Base-by-base conservation (phyloP, 1,140 invertebrate species). In the Globodera rostochiensis region DNA sequence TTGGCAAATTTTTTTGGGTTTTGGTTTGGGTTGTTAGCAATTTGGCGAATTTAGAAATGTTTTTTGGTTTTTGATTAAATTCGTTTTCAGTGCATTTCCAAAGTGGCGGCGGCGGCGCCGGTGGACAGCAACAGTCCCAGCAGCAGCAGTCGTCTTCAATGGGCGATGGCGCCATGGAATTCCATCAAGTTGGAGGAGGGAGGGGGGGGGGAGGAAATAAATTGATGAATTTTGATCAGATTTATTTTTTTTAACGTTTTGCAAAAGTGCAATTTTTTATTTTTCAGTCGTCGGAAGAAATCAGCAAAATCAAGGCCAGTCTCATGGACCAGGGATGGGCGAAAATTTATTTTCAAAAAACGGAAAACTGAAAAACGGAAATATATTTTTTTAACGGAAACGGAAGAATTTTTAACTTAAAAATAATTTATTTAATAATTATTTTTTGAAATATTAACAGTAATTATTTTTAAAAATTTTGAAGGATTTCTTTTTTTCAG, bases 241-340 rank as follows among this genome's bases (percentile, higher is more conserved):
- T 36, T 36, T 36, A 36, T 36, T 36, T 36, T 36, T 36, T 36
- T 25, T 1, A 25, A 25, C 25, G n/a, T 25, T 25, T 25, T 25
- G 25, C 25, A 25, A 25, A 25, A 25, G 25, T 25, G 25, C 25
- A 36, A 36, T 36, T 36, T 36, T 3, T 36, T 36, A 53, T 53
- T 57, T 79, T 82, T 80, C 69, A 83, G 81, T 60, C 57, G 9
- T 0, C 74, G n/a, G 77, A 80, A 50, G 81, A 80, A 53, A 82
- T 82, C 45, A 80, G 77, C 50, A 82, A 82, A 75, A 82, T 82
- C 21, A 82, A 82, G 64, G 81, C 81, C 64, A 74, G 36, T 67
- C 50, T 82, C 15, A 83, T 82, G 47, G 75, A 82, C 45, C 80
- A 78, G 46, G 25, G 25, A 25, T 25, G 25, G 25, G 25, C 67